Evolutionary conservation across 2,888 invertebrate genomes (phyloP).

Genomic region (Neoitamus cyanurus): DNA sequence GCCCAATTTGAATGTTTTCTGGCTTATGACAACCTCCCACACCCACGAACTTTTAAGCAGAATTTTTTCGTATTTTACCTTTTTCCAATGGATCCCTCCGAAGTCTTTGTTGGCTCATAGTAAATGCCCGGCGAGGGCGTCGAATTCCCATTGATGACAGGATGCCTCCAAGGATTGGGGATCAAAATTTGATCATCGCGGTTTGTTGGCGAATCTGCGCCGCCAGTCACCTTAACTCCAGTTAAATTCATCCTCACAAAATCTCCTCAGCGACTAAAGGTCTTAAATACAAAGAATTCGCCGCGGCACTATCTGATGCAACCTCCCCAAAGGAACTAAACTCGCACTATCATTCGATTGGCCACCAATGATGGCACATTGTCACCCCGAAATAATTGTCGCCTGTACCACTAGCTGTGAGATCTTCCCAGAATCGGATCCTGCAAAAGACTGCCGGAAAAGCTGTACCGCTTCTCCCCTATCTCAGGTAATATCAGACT

Average conservation of each 20-base stretch:
- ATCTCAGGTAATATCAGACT: slow-evolving; percentile 8
- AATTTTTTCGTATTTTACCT: neutral
- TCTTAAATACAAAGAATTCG: neutral
- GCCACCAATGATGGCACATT: neutral
- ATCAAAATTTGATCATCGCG: slow-evolving; percentile 52
- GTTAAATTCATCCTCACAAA: slow-evolving; percentile 48
- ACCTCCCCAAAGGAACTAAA: neutral
- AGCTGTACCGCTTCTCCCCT: neutral
- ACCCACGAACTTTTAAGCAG: too few species aligned
- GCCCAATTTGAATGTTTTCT: too few species aligned
- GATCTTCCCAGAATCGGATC: neutral
- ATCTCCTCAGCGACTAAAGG: neutral
- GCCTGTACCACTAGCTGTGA: neutral
- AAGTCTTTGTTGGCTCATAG: slow-evolving; percentile 49
- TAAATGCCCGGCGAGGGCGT: slow-evolving; percentile 49
- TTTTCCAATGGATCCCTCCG: slow-evolving; percentile 38
- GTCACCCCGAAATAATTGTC: neutral
- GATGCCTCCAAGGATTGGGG: slow-evolving; percentile 46
- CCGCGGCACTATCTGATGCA: neutral
- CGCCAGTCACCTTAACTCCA: slow-evolving; percentile 38
- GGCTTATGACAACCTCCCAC: too few species aligned
- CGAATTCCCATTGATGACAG: slow-evolving; percentile 45
- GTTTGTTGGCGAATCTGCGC: slow-evolving; percentile 49
- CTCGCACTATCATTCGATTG: neutral
- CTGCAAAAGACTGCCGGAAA: neutral